Conservation (phyloP, 2,888 invertebrate genomes). For the Eupsilia transversa region DNA sequence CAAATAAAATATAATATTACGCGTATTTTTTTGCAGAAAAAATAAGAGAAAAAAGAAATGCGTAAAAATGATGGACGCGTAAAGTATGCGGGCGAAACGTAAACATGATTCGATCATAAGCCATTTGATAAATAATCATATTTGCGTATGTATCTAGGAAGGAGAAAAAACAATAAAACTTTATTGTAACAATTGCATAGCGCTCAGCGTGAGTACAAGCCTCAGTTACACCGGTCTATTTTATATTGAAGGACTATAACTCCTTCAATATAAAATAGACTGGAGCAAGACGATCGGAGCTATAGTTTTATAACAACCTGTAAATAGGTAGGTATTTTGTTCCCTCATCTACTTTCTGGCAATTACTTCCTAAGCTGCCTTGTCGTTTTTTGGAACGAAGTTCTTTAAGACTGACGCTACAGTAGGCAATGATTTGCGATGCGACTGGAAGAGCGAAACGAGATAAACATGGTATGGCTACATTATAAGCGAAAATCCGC, state of each 20-base stretch:
- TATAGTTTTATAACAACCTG: not conserved
- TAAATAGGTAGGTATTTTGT: too few species aligned
- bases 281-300: not conserved
- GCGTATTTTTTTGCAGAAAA: conserved; percentile 12
- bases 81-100: conserved; percentile 34
- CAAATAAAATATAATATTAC: conserved; percentile 48
- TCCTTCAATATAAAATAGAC: too few species aligned
- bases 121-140: conserved; percentile 46
- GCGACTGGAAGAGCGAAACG: too few species aligned
- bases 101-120: conserved; percentile 36
- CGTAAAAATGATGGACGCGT: conserved; percentile 41
- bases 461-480: too few species aligned
- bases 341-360: too few species aligned
- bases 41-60: conserved; percentile 24
- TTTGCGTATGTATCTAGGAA: conserved; percentile 13
- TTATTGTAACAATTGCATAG: conserved; percentile 5
- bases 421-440: too few species aligned
- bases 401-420: too few species aligned
- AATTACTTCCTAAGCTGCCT: too few species aligned
- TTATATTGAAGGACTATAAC: too few species aligned
- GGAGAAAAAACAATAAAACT: not conserved
- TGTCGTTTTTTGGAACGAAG: too few species aligned
- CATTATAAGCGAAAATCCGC: too few species aligned
- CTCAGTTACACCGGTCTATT: not conserved
- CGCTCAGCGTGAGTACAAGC: not conserved